These are phyloP conservation scores for Cantharis flavilabris DNA, from an alignment of 2,888 invertebrate species.

Conservation along the genomic window DNA sequence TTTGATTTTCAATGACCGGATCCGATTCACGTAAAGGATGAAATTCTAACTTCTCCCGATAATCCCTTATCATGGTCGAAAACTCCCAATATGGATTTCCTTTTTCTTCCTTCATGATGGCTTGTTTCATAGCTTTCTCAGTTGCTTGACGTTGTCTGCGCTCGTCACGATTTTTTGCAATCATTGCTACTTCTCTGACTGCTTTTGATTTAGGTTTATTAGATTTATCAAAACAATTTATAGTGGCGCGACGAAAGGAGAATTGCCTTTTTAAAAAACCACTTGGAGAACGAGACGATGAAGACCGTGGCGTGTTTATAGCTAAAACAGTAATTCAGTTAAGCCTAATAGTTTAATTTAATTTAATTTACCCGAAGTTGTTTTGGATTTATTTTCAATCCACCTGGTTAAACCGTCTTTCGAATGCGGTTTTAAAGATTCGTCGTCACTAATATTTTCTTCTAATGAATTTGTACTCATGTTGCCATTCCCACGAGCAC, in stretches of 20 bases:
- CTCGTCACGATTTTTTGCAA: constrained; percentile 95
- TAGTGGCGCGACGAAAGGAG: neutral
- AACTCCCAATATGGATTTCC: constrained; percentile 98
- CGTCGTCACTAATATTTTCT: neutral
- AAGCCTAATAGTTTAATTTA: neutral
- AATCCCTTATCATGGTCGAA: constrained; percentile 91
- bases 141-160: constrained; percentile 86
- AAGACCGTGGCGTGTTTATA: constrained; percentile 5
- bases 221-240: neutral
- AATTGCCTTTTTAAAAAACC: neutral
- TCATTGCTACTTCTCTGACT: constrained; percentile 86
- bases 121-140: constrained; percentile 85
- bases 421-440: neutral
- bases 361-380: neutral
- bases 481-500: constrained; percentile 24
- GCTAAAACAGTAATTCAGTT: neutral
- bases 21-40: constrained; percentile 84
- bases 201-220: constrained; percentile 44
- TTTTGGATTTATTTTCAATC: neutral
- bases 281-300: neutral
- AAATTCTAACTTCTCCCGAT: constrained; percentile 81
- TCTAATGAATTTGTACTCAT: neutral
- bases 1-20: constrained; percentile 88
- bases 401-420: neutral
- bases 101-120: constrained; percentile 86